phyloP scores from a whole-genome alignment of 2,888 invertebrate species.

The Yponomeuta evonymella region DNA sequence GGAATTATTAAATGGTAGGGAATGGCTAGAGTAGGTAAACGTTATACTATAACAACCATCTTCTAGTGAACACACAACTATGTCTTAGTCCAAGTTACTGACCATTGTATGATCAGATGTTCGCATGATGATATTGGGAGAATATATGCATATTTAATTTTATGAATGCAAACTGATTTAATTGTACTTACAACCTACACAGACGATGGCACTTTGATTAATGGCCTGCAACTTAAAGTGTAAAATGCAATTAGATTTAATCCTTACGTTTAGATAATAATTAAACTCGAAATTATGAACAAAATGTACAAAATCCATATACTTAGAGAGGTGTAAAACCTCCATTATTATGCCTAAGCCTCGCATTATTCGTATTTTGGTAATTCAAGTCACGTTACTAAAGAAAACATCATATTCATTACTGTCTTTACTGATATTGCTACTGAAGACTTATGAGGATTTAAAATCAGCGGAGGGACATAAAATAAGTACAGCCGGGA shows the following conservation, averaged over 20 bases:
- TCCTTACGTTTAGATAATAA: constrained; percentile 58
- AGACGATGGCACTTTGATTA: constrained; percentile 72
- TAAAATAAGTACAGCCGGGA: neutral
- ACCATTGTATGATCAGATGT: neutral
- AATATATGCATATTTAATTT: constrained; percentile 33
- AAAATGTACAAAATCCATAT: constrained; percentile 40
- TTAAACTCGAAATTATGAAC: constrained; percentile 50
- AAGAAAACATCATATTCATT: neutral
- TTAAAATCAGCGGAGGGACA: neutral
- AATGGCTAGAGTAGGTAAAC: constrained; percentile 24
- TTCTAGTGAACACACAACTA: neutral
- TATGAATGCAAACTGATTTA: constrained; percentile 37
- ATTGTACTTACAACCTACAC: constrained; percentile 65
- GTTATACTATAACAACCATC: constrained; percentile 22
- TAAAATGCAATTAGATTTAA: constrained; percentile 72
- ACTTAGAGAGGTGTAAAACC: constrained; percentile 18
- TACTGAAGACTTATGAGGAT: constrained; percentile 3
- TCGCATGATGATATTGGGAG: neutral
- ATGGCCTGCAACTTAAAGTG: constrained; percentile 75
- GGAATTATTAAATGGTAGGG: constrained; percentile 25
- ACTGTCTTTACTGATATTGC: neutral
- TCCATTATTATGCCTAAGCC: constrained; percentile 55
- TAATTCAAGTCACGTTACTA: constrained; percentile 68
- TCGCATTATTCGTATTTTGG: constrained; percentile 67
- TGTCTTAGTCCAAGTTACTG: neutral